Evolutionary conservation across 2,113 vertebrate genomes (phyloP).

Genomic region (Rhinoderma darwinii): DNA sequence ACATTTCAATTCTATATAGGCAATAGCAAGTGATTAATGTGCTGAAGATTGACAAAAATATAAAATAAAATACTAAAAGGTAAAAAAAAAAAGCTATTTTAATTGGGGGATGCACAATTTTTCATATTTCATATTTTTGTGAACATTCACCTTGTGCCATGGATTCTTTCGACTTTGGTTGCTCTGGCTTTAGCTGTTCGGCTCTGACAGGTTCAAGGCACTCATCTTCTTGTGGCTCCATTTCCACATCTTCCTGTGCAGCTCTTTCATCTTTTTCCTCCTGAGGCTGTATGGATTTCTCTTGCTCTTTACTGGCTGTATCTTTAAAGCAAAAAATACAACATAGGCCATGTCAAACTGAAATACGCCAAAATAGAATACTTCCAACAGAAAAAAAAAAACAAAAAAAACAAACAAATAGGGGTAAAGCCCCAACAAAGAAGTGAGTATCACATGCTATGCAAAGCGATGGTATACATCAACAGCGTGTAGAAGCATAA

Average conservation of each 20-base stretch:
- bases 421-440: too few species aligned
- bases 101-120: background rate
- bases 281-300: constrained; percentile 72
- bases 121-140: background rate
- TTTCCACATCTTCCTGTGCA: constrained; percentile 79
- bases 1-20: background rate
- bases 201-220: constrained; percentile 74
- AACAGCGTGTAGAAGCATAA: too few species aligned
- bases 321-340: constrained; percentile 71
- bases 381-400: too few species aligned
- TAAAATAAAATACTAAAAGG: background rate
- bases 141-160: constrained; percentile 72
- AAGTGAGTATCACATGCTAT: too few species aligned
- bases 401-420: too few species aligned
- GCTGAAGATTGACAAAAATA: background rate
- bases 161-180: constrained; percentile 67
- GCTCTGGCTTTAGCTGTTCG: constrained; percentile 85
- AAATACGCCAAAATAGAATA: background rate
- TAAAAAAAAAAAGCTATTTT: background rate
- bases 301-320: constrained; percentile 88
- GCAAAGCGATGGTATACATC: too few species aligned
- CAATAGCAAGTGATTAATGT: background rate
- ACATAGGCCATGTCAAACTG: background rate
- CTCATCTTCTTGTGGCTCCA: constrained; percentile 74
- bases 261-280: constrained; percentile 71